phyloP scores from a whole-genome alignment of 2,797 vertebrate species.

The Cryptoprocta ferox region DNA sequence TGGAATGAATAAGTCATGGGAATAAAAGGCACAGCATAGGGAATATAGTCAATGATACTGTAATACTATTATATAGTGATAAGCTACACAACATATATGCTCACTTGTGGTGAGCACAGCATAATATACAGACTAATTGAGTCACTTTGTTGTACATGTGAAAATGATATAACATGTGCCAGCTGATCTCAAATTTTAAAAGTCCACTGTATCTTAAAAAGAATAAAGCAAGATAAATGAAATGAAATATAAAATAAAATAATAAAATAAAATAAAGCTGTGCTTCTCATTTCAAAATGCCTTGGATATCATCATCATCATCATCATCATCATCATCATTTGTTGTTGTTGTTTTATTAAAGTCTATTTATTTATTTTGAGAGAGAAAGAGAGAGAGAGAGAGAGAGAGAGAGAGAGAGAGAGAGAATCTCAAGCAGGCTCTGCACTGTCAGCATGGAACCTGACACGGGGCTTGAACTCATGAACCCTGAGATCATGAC shows the following conservation, averaged over 20 bases:
- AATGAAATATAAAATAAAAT: not conserved
- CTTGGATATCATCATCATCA: too few species aligned
- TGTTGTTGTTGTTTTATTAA: too few species aligned
- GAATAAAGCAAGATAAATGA: not conserved
- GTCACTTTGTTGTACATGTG: not conserved
- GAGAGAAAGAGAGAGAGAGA: too few species aligned
- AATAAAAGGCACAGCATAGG: not conserved
- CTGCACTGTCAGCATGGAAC: too few species aligned
- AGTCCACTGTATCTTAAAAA: not conserved
- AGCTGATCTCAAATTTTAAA: not conserved
- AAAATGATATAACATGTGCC: not conserved
- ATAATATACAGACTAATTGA: not conserved
- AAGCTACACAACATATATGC: too few species aligned
- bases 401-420: too few species aligned
- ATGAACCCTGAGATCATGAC: too few species aligned
- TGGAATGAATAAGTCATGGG: not conserved
- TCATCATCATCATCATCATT: too few species aligned
- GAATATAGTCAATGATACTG: not conserved
- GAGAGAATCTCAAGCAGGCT: too few species aligned
- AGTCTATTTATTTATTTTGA: too few species aligned
- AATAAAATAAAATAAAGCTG: not conserved
- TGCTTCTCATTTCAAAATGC: not conserved
- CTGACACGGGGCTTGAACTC: too few species aligned
- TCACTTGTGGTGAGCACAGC: not conserved
- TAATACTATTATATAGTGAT: not conserved